Conservation (phyloP, 2,113 vertebrate species). For the Gallinago media region DNA sequence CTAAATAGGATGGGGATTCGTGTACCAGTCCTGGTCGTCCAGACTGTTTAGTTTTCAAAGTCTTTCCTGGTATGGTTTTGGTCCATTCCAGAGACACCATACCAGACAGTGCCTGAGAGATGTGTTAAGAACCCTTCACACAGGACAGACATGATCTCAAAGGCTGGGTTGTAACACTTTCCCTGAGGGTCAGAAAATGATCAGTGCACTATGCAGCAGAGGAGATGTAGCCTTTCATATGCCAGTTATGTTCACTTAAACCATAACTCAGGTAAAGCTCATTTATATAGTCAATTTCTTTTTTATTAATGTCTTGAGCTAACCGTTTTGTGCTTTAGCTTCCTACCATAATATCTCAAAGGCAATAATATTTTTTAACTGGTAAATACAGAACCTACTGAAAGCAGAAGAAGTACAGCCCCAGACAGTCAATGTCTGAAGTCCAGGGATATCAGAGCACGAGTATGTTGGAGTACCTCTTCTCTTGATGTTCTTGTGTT, state of each 20-base stretch:
- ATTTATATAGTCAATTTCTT: not conserved
- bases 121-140: not conserved
- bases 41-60: not conserved
- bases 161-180: not conserved
- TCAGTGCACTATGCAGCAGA: not conserved
- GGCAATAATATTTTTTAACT: not conserved
- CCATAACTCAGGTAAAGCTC: not conserved
- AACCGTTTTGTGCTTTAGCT: not conserved
- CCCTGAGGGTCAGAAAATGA: not conserved
- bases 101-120: not conserved
- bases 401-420: not conserved
- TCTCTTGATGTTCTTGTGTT: not conserved
- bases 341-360: not conserved
- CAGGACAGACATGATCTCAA: not conserved
- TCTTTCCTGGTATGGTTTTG: not conserved
- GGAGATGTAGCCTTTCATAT: not conserved
- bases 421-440: not conserved
- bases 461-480: not conserved
- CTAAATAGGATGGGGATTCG: accelerated
- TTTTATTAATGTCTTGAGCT: not conserved
- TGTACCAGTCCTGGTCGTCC: not conserved
- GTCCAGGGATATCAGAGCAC: not conserved
- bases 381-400: not conserved
- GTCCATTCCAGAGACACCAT: not conserved
- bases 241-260: not conserved